These are phyloP conservation scores for Probosciger aterrimus DNA, from an alignment of 2,113 vertebrate genomes.

Conservation along the genomic window DNA sequence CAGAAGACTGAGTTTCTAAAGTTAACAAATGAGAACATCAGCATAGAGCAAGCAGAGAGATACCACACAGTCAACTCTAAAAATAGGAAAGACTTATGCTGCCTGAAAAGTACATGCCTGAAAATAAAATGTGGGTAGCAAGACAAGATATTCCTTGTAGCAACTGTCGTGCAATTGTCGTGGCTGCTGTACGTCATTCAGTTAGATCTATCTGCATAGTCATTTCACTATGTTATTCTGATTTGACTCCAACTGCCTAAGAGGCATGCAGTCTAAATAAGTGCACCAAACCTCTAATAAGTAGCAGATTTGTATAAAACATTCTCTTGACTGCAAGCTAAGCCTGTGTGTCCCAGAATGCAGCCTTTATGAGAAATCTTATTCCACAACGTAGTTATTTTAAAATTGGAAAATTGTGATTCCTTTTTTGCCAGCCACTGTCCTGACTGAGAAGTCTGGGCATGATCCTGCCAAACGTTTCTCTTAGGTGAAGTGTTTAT, in stretches of 20 bases:
- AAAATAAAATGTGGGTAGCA: neutral
- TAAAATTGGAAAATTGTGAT: conserved; percentile 13
- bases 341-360: neutral
- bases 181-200: neutral
- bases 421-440: neutral
- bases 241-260: neutral
- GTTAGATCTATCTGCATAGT: neutral
- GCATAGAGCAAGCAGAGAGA: neutral
- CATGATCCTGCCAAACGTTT: neutral
- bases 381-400: neutral
- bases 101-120: neutral
- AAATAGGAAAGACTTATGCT: neutral
- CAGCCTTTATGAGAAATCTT: neutral
- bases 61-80: neutral
- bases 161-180: neutral
- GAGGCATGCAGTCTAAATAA: neutral
- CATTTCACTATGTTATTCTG: neutral
- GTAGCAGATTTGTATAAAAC: conserved; percentile 12
- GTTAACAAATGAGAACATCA: neutral
- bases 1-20: neutral
- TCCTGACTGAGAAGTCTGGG: neutral
- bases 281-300: neutral
- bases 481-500: neutral
- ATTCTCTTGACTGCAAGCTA: neutral
- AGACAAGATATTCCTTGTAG: neutral